Evolutionary conservation across 2,888 invertebrate species (phyloP), one percentile per base, ranked within the genome.

Genomic region (Sphaeridia pumilis): DNA sequence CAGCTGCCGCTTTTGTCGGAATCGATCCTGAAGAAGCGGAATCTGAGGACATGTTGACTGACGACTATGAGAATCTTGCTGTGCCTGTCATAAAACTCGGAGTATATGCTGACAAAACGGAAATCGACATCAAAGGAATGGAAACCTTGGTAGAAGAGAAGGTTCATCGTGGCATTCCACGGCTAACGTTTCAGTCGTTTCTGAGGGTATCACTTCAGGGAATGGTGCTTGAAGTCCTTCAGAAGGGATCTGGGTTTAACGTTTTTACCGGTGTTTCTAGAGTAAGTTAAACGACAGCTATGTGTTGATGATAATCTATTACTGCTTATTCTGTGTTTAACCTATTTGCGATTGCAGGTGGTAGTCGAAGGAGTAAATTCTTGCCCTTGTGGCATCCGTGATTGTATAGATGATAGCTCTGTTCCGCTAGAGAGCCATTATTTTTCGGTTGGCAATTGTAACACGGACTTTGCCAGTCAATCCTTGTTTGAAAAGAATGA

Each of bases 331-430:
- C n/a, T n/a, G 41, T 36, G 42, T 31, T 22, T 12, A n/a, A n/a
- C 22, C 28, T 44, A 24, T 34, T 26, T 49, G 4, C 14, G 22
- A 20, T 47, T 26, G 36, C 44, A 65, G 63, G 56, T 65, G 59
- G 83, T 82, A 27, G 70, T 77, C 27, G 74, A 77, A 46, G 83
- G 84, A 77, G 76, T 80, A 34, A 82, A 81, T 67, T 75, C 79
- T 63, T 80, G 80, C 65, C 68, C 71, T 10, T 83, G 83, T 70
- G 78, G 79, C 0, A 65, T 57, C 60, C 72, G 64, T 63, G 72
- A 63, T 73, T 77, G 59, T 25, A 43, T 25, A 28, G 41, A 24
- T 43, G 56, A 54, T 28, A 50, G 65, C 47, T 60, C 61, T 14
- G 26, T 43, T n/a, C 22, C 10, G 20, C 3, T 31, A 12, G 24